Percentiles rank a stretch among this genome's conserved stretches.
These are phyloP conservation scores for Leucopsar rothschildi DNA, from an alignment of 2,113 vertebrate genomes.

Conservation along the genomic window DNA sequence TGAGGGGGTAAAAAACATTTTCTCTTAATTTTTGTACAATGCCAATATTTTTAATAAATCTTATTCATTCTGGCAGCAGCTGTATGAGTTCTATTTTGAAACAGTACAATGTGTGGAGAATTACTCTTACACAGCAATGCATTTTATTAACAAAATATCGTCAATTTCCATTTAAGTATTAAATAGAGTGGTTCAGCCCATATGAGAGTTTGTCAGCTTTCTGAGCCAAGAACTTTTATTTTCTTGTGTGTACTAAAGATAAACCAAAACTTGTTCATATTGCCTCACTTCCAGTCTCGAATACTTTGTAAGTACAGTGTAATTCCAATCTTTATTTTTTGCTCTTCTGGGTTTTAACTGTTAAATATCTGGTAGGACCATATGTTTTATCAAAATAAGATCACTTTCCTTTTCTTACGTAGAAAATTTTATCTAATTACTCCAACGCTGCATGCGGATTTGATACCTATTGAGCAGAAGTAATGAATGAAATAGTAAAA, in stretches of 20 bases:
- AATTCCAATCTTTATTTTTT: not conserved
- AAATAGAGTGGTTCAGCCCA: not conserved
- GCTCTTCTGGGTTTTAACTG: not conserved
- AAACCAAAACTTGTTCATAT: not conserved
- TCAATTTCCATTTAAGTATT: not conserved
- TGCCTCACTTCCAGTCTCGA: not conserved
- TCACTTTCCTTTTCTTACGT: not conserved
- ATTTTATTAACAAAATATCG: not conserved
- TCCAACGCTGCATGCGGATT: not conserved
- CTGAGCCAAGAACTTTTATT: not conserved
- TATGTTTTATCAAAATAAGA: not conserved
- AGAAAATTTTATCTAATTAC: not conserved
- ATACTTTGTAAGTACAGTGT: not conserved
- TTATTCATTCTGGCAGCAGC: not conserved
- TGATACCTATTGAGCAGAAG: not conserved
- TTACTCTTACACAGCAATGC: not conserved
- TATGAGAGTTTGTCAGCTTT: not conserved
- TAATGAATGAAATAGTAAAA: not conserved
- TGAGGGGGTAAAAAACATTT: fast-evolving
- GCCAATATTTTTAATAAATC: not conserved
- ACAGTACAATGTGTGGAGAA: not conserved
- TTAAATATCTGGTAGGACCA: not conserved
- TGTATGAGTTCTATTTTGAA: not conserved
- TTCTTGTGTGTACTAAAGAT: not conserved
- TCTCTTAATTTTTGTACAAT: not conserved